These are phyloP conservation scores for Plestiodon gilberti DNA, from an alignment of 2,113 vertebrate species.

Conservation along the genomic window DNA sequence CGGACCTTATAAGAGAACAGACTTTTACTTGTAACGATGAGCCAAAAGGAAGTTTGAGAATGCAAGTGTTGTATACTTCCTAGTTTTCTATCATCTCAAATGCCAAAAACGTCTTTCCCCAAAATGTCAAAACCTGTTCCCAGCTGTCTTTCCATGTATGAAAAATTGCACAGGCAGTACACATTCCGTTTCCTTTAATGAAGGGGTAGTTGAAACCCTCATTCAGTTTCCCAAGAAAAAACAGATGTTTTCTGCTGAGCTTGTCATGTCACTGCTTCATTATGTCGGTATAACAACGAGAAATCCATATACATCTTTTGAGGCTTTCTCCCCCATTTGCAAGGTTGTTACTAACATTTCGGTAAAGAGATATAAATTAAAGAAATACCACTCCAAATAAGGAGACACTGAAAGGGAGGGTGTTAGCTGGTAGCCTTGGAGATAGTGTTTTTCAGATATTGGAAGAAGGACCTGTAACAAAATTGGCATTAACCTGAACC, in stretches of 20 bases:
- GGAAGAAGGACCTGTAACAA: not conserved
- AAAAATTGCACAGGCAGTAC: not conserved
- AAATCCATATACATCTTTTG: not conserved
- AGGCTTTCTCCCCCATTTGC: no score
- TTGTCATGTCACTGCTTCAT: not conserved
- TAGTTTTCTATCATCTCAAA: constrained; percentile 9
- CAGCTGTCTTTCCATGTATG: constrained; percentile 7
- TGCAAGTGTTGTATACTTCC: not conserved
- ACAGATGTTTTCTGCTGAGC: not conserved
- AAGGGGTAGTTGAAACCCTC: not conserved
- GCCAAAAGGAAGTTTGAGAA: not conserved
- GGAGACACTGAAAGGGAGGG: not conserved
- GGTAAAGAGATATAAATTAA: not conserved
- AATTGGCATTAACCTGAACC: not conserved
- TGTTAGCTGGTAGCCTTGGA: not conserved
- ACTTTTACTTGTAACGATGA: not conserved
- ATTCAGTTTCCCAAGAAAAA: not conserved
- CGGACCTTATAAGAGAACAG: not conserved
- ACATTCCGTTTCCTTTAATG: not conserved
- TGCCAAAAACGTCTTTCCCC: constrained; percentile 13
- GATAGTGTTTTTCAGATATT: not conserved
- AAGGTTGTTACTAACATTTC: not conserved
- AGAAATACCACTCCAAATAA: not conserved
- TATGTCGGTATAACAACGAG: not conserved
- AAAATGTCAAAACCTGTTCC: constrained; percentile 13